Base-by-base conservation (phyloP, 2,113 vertebrate species). In the Noctilio leporinus region DNA sequence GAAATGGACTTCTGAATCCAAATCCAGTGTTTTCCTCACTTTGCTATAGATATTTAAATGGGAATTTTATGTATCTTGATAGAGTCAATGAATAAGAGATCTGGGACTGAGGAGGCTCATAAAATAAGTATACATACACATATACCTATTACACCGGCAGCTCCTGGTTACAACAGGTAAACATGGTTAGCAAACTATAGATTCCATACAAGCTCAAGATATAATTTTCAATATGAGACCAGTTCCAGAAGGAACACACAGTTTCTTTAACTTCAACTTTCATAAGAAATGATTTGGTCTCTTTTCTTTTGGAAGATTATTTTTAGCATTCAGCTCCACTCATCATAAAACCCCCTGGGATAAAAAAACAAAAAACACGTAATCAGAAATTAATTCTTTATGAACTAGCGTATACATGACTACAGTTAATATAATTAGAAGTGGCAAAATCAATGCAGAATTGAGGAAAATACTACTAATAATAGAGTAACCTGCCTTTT, bases 361-460 rank as follows among this genome's bases (percentile, higher is more conserved):
- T 3, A 80, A 12, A 84, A 87, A 43, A 67, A 38, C 0, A 67
- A 80, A 12, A 84, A 87, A 43, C 62, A 38, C 0, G 67, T 81
- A 62, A 92, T 28, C 7, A 76, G 3, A 38, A 87, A 64, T 75
- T 72, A 35, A 69, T 59, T 90, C 38, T 92, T 77, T 85, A 35
- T 88, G 12, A 5, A 49, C 8, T 45, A 3, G 4, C 3, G 5
- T 80, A 11, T 55, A 57, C 3, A 88, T n/a, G 3, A 14, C 4
- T 12, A 73, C 47, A 85, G 11, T 57, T 82, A 93, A 84, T 75
- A 84, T 49, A 76, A 87, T 72, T 92, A 62, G 76, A 93, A 93
- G 90, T 86, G 43, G 14, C 33, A 93, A 93, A 90, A 81, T 81
- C 72, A 49, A 3, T 86, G 20, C n/a, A 85, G 14, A 15, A 84